Evolutionary conservation across 1,140 invertebrate species (phyloP).

Genomic region (Holotrichia oblita): DNA sequence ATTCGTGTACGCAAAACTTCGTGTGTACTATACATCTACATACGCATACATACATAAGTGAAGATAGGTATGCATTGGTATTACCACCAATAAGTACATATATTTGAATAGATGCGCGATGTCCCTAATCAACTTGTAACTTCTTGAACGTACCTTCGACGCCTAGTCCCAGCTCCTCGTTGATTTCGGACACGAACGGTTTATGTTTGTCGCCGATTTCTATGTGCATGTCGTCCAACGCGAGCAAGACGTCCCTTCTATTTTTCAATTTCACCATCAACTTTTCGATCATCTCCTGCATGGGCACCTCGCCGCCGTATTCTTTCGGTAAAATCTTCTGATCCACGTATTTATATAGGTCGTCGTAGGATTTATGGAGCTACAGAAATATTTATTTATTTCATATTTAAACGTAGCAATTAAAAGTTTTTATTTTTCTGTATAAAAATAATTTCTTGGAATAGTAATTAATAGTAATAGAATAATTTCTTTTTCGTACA

Average conservation of each 20-base stretch:
- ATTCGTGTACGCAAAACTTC: too few species aligned
- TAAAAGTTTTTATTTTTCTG: too few species aligned
- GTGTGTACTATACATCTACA: too few species aligned
- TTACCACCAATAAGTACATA: too few species aligned
- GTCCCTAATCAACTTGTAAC: constrained; percentile 76
- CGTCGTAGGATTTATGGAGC: constrained; percentile 65
- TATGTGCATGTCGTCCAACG: constrained; percentile 81
- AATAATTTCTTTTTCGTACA: too few species aligned
- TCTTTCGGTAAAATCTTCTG: constrained; percentile 83
- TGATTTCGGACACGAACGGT: constrained; percentile 70
- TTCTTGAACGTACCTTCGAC: constrained; percentile 83
- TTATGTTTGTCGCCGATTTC: constrained; percentile 72
- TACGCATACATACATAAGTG: too few species aligned
- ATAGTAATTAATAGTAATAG: too few species aligned
- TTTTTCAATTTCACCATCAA: constrained; percentile 74
- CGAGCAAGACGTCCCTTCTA: constrained; percentile 72
- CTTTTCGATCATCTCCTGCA: constrained; percentile 81
- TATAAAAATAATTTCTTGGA: too few species aligned
- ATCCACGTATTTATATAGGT: constrained; percentile 74
- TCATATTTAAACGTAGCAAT: too few species aligned
- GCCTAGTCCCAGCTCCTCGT: constrained; percentile 72
- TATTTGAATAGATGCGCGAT: too few species aligned
- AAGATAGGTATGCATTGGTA: too few species aligned
- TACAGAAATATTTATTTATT: neutral
- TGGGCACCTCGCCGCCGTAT: constrained; percentile 81